A percentile compares a stretch with the other conserved stretches of the same genome.
These are phyloP conservation scores for Camponotus floridanus DNA, from an alignment of 1,140 invertebrate genomes.

Conservation along the genomic window DNA sequence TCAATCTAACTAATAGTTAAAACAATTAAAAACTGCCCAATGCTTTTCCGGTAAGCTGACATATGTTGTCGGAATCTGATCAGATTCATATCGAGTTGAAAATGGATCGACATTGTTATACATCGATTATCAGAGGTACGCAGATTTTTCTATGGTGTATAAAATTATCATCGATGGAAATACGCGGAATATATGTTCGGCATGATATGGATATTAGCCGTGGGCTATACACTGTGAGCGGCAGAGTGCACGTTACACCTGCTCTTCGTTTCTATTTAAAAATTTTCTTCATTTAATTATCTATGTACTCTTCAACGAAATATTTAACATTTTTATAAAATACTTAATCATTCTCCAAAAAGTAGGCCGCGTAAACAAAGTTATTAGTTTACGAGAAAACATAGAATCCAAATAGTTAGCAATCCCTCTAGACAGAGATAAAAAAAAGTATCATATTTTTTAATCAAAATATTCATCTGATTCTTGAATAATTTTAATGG, in stretches of 20 bases:
- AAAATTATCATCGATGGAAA: slow-evolving; percentile 64
- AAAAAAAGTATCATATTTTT: not conserved
- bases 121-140: slow-evolving; percentile 58
- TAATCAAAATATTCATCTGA: not conserved
- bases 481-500: too few species aligned
- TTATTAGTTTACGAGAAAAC: not conserved
- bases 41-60: not conserved
- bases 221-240: slow-evolving; percentile 37
- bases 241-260: not conserved
- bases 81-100: slow-evolving; percentile 18
- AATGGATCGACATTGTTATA: slow-evolving; percentile 4
- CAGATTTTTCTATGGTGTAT: slow-evolving; percentile 43
- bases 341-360: slow-evolving; percentile 1
- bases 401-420: not conserved
- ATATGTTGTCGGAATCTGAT: slow-evolving; percentile 44
- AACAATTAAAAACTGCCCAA: slow-evolving; percentile 30
- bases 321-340: slow-evolving; percentile 24
- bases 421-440: not conserved
- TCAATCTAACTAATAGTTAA: slow-evolving; percentile 21
- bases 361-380: not conserved
- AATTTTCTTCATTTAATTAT: slow-evolving; percentile 21
- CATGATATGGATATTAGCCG: slow-evolving; percentile 68
- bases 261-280: slow-evolving; percentile 8
- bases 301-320: not conserved
- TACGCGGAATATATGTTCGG: slow-evolving; percentile 47